Conservation (phyloP, 64 coral and sea anemone species). For the Montipora cactus region DNA sequence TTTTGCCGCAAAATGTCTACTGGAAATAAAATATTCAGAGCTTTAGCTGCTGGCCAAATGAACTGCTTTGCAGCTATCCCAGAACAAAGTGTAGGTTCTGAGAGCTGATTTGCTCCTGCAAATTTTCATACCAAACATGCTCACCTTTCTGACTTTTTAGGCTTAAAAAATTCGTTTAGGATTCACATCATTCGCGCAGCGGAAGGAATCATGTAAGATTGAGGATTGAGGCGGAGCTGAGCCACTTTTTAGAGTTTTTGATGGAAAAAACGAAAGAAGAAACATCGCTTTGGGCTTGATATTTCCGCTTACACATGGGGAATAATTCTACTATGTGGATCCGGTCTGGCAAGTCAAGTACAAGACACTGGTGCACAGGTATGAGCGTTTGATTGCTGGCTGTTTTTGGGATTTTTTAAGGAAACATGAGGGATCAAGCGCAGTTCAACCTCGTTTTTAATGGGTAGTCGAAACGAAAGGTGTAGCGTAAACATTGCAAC, state of each 20-base stretch:
- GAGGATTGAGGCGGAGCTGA: neutral
- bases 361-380: neutral
- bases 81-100: conserved; percentile 27
- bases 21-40: too few species aligned
- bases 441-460: neutral
- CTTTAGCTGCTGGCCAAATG: too few species aligned
- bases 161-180: neutral
- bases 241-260: too few species aligned
- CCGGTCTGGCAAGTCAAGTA: too few species aligned
- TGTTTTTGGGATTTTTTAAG: neutral
- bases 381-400: neutral
- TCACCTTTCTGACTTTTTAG: neutral
- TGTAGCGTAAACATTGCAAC: neutral
- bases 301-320: conserved; percentile 16
- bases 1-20: too few species aligned
- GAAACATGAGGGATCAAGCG: neutral
- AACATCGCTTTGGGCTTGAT: conserved; percentile 28
- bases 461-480: neutral
- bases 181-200: too few species aligned
- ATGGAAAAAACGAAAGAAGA: neutral
- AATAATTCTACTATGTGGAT: neutral
- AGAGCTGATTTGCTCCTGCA: conserved; percentile 19
- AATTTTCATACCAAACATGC: conserved; percentile 29
- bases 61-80: neutral
- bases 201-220: too few species aligned